A percentile compares a stretch with the other conserved stretches of the same genome.
phyloP scores from a whole-genome alignment of 1,140 invertebrate genomes.

The Camponotus pennsylvanicus region DNA sequence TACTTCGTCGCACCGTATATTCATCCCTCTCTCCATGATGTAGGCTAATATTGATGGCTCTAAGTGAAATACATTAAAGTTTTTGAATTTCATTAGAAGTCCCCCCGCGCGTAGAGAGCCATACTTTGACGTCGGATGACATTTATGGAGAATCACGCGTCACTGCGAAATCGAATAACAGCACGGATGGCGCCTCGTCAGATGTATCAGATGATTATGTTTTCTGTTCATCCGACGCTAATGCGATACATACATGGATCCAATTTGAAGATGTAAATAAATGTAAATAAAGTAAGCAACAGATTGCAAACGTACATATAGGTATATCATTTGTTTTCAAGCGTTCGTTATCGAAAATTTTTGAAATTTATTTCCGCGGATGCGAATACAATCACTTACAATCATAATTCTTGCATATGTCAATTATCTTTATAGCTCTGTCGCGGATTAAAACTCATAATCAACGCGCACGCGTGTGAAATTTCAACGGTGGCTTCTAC shows the following conservation, averaged over 20 bases:
- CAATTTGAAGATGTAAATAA: slow-evolving; percentile 4
- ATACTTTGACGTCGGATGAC: slow-evolving; percentile 35
- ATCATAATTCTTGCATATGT: neutral
- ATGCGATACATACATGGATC: neutral
- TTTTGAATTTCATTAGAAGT: slow-evolving; percentile 64
- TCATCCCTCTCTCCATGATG: slow-evolving; percentile 44
- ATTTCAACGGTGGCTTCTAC: neutral
- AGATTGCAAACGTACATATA: neutral
- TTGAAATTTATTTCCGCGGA: neutral
- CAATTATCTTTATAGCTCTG: neutral
- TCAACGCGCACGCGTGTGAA: neutral
- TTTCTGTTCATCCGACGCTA: slow-evolving; percentile 33
- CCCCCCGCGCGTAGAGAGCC: neutral
- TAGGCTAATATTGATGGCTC: slow-evolving; percentile 68
- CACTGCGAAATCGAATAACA: slow-evolving; percentile 51
- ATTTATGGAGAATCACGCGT: slow-evolving; percentile 48
- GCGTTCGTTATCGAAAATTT: neutral
- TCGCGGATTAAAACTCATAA: neutral
- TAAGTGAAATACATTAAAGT: slow-evolving; percentile 68
- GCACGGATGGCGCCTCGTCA: slow-evolving; percentile 19
- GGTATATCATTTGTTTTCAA: neutral
- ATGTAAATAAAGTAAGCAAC: neutral
- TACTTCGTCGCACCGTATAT: slow-evolving; percentile 30
- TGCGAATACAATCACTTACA: neutral
- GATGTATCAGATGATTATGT: slow-evolving; percentile 41